Conservation (phyloP, 2,113 vertebrate species). For the Gopherus flavomarginatus region DNA sequence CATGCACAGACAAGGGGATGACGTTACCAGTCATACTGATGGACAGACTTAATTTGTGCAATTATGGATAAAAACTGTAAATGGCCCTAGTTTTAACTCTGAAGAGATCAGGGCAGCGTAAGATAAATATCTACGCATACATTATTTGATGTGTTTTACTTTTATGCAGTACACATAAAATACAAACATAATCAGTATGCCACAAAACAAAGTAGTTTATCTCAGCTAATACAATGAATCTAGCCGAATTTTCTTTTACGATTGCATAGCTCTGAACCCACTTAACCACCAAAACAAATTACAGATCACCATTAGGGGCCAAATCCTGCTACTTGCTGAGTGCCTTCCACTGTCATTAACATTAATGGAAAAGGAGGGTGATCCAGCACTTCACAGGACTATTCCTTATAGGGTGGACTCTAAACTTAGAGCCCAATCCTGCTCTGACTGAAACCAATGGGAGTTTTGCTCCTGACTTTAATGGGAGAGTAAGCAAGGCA, state of each 20-base stretch:
- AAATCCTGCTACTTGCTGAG: not conserved
- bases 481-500: not conserved
- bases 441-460: not conserved
- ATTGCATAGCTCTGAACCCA: not conserved
- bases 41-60: slow-evolving; percentile 58
- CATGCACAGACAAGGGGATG: slow-evolving; percentile 28
- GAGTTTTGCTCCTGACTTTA: not conserved
- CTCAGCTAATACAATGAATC: not conserved
- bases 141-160: not conserved
- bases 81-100: slow-evolving; percentile 11
- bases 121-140: not conserved
- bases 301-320: not conserved
- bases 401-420: not conserved
- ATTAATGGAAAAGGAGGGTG: not conserved
- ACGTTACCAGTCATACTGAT: slow-evolving; percentile 51
- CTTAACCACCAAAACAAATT: not conserved
- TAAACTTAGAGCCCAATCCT: not conserved
- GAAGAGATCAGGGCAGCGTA: not conserved
- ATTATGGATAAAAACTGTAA: slow-evolving; percentile 53
- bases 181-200: not conserved
- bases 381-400: no score
- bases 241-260: not conserved
- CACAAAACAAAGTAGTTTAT: not conserved
- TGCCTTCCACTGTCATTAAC: not conserved
- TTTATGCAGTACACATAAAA: not conserved